phyloP scores from a whole-genome alignment of 1,140 invertebrate species.

The Nasonia giraulti region DNA sequence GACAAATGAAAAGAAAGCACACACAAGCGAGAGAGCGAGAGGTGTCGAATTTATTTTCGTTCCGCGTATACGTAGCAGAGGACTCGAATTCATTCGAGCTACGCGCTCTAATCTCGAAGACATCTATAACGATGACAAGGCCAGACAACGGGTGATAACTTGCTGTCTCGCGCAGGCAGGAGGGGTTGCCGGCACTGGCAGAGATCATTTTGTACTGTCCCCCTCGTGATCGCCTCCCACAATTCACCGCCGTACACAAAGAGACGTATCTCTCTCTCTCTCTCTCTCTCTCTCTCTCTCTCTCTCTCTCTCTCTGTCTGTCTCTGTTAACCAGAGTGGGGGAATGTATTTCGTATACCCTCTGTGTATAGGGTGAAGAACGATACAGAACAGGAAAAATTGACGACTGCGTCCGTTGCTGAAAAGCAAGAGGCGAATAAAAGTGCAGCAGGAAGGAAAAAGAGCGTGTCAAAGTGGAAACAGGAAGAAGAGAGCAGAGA shows the following conservation, averaged over 20 bases:
- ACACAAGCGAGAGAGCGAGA: neutral
- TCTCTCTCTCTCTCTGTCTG: no score
- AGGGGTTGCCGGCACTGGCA: neutral
- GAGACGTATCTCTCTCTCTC: neutral
- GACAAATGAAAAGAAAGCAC: conserved; percentile 26
- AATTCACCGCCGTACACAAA: conserved; percentile 11
- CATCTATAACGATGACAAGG: conserved; percentile 66
- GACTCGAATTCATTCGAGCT: conserved; percentile 57
- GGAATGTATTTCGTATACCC: no score
- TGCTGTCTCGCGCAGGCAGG: conserved; percentile 55
- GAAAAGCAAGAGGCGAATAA: no score
- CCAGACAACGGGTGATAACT: conserved; percentile 60
- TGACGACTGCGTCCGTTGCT: no score
- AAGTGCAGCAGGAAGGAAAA: neutral
- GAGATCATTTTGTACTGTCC: conserved; percentile 24
- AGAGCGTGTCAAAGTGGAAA: neutral
- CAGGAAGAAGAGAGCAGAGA: neutral
- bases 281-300: no score
- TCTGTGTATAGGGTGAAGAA: no score
- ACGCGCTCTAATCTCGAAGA: conserved; percentile 64
- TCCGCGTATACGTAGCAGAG: neutral
- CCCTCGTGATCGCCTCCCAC: conserved; percentile 11
- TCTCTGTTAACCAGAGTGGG: no score
- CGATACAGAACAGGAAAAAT: no score
- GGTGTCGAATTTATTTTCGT: conserved; percentile 22